Conservation (phyloP, 2,113 vertebrate genomes). For the Gila orcuttii region DNA sequence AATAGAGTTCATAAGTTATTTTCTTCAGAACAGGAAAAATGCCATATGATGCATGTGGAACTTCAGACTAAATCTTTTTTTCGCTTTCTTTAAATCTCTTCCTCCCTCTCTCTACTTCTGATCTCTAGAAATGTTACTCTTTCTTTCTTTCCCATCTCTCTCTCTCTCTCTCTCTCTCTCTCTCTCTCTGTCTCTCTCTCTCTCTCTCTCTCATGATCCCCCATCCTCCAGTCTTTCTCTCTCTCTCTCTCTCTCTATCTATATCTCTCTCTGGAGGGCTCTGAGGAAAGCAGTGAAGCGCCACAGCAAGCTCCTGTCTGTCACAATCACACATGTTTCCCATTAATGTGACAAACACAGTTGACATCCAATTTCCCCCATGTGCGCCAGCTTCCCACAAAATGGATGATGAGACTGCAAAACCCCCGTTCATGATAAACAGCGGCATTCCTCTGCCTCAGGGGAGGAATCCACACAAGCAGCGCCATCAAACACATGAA, state of each 20-base stretch:
- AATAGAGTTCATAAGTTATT: constrained; percentile 7
- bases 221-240: neutral
- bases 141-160: neutral
- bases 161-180: neutral
- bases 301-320: constrained; percentile 63
- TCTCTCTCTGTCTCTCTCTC: neutral
- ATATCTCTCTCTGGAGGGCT: constrained; percentile 38
- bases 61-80: neutral
- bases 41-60: neutral
- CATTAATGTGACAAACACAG: constrained; percentile 72
- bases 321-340: constrained; percentile 69
- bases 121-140: neutral
- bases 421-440: constrained; percentile 49
- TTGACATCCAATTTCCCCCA: constrained; percentile 63
- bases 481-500: constrained; percentile 68
- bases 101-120: neutral
- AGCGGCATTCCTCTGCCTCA: constrained; percentile 50
- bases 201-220: neutral
- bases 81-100: neutral
- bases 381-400: constrained; percentile 46
- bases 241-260: constrained; percentile 19
- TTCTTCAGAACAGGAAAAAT: neutral
- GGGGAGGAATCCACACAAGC: constrained; percentile 61
- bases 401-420: constrained; percentile 57
- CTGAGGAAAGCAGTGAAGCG: constrained; percentile 50